These are phyloP conservation scores for Stenoptilia bipunctidactyla DNA, from an alignment of 2,888 invertebrate species.

Conservation along the genomic window DNA sequence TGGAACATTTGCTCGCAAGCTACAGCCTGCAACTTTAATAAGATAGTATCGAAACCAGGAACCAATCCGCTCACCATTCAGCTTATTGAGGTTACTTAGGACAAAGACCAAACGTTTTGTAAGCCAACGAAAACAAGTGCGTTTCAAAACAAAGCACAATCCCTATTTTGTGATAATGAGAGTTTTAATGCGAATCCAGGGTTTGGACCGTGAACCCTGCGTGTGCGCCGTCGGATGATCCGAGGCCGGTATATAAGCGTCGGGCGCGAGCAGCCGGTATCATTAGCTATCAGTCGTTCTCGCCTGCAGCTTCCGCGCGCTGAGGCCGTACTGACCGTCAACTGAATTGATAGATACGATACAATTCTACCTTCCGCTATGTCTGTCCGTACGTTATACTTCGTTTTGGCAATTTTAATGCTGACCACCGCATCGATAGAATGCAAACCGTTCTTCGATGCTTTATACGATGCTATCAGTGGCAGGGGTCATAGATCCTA, in stretches of 20 bases:
- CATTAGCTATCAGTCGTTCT: conserved; percentile 60
- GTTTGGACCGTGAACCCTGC: conserved; percentile 62
- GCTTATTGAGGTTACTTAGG: conserved; percentile 17
- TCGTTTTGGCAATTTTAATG: conserved; percentile 29
- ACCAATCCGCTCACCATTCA: too few species aligned
- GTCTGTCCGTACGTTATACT: conserved; percentile 30
- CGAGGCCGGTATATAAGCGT: conserved; percentile 67
- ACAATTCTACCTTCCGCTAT: conserved; percentile 56
- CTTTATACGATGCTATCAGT: conserved; percentile 53
- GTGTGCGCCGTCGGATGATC: conserved; percentile 55
- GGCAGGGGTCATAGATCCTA: conserved; percentile 50
- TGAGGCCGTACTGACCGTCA: conserved; percentile 54
- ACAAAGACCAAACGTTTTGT: conserved; percentile 17
- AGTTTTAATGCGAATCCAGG: conserved; percentile 50
- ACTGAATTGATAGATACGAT: conserved; percentile 51
- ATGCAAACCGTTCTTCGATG: conserved; percentile 56
- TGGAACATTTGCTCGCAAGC: too few species aligned
- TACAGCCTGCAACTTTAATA: too few species aligned
- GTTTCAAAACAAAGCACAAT: background rate
- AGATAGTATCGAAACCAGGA: too few species aligned
- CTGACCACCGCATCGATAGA: conserved; percentile 26
- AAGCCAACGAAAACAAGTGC: too few species aligned
- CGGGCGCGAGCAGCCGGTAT: conserved; percentile 51
- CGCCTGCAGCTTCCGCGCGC: conserved; percentile 52
- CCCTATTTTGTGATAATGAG: conserved; percentile 19